Evolutionary conservation across 2,888 invertebrate genomes (phyloP), one percentile per base, ranked within the genome.

Genomic region (Temnothorax ravouxi): DNA sequence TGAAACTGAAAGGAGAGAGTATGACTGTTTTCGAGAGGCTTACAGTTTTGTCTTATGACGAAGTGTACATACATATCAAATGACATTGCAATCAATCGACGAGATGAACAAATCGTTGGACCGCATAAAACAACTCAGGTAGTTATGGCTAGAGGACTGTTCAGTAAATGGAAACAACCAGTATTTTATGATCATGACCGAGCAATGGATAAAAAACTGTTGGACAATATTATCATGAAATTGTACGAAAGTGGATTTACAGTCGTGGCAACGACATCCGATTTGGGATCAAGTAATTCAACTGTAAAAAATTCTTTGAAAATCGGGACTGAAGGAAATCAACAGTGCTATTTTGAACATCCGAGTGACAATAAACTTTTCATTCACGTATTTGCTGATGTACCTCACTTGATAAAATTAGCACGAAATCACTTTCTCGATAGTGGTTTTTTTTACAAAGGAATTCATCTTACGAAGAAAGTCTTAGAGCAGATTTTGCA

Each of bases 31-130:
- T 52, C 52, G 52, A 52, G 52, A 52, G 52, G 52, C n/a, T n/a
- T n/a, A 52, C 52, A 52, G n/a, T 52, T n/a, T 52, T 52, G n/a
- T n/a, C n/a, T 9, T 52, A n/a, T 52, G n/a, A 52, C n/a, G n/a
- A 52, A n/a, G 52, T 52, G n/a, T 52, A 52, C n/a, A 52, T 52
- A 52, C n/a, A 52, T 52, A n/a, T 52, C 52, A n/a, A 52, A 52
- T 52, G n/a, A 52, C n/a, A n/a, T 52, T n/a, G 52, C n/a, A 52
- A n/a, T 52, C n/a, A 52, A 52, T 52, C n/a, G 52, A 52, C 52
- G n/a, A 52, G 52, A 52, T n/a, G n/a, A 52, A n/a, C n/a, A 52
- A 52, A 9, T 52, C 8, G n/a, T 52, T 52, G n/a, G 52, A n/a
- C n/a, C 52, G n/a, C 52, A 52, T 52, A 52, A 52, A 52, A 52